Conservation (phyloP, 2,888 invertebrate species). For the Phlogophora meticulosa region DNA sequence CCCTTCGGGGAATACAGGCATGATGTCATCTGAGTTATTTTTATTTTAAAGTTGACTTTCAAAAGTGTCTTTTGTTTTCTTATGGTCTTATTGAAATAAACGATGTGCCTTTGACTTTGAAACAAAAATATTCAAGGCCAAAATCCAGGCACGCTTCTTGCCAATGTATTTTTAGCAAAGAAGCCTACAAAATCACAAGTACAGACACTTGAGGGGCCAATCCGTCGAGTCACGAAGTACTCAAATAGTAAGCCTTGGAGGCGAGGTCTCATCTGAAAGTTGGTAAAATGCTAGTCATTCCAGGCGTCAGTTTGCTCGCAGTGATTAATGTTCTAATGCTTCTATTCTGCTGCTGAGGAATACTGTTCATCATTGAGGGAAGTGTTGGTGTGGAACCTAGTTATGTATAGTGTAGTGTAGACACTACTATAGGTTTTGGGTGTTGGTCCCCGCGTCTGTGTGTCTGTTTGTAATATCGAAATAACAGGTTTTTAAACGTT, state of each 20-base stretch:
- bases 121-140: not conserved
- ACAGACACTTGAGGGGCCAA: constrained; percentile 49
- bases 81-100: too few relatives aligned
- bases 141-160: constrained; percentile 6
- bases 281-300: constrained; percentile 64
- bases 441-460: too few relatives aligned
- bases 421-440: too few relatives aligned
- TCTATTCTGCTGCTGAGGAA: constrained; percentile 56
- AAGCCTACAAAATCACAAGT: constrained; percentile 60
- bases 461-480: too few relatives aligned
- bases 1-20: too few relatives aligned
- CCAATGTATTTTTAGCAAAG: constrained; percentile 52
- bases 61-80: too few relatives aligned
- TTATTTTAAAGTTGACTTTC: too few relatives aligned
- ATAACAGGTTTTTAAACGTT: too few relatives aligned
- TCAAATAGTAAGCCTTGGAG: constrained; percentile 57
- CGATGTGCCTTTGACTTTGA: too few relatives aligned
- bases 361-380: constrained; percentile 56
- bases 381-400: constrained; percentile 24
- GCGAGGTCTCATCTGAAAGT: constrained; percentile 63
- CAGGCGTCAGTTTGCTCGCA: constrained; percentile 59
- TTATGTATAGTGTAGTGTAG: not conserved
- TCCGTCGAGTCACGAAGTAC: constrained; percentile 61
- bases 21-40: too few relatives aligned
- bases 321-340: constrained; percentile 64